Conservation (phyloP, 2,888 invertebrate genomes). For the Epirrhoe alternata region DNA sequence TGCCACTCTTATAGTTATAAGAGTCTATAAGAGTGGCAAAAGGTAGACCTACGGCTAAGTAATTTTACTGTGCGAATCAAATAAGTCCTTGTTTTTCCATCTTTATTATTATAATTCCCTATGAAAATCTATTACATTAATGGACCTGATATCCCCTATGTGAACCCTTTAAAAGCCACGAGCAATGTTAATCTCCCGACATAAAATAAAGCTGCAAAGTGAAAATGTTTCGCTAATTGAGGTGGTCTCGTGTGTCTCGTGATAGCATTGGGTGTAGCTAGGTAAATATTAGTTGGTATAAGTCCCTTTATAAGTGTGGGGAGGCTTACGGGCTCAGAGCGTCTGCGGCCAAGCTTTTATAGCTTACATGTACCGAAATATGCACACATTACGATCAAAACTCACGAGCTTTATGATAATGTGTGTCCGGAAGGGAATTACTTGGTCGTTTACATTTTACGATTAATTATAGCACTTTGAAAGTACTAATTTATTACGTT, state of each 20-base stretch:
- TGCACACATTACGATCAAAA: slow-evolving; percentile 56
- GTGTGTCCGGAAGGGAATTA: slow-evolving; percentile 29
- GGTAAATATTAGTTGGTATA: slow-evolving; percentile 66
- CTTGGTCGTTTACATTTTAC: slow-evolving; percentile 28
- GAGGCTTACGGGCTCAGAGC: slow-evolving; percentile 55
- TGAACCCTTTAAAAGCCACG: slow-evolving; percentile 31
- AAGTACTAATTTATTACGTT: slow-evolving; percentile 27
- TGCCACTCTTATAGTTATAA: too few relatives aligned
- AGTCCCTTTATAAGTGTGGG: slow-evolving; percentile 59
- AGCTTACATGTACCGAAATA: slow-evolving; percentile 47
- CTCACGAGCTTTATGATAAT: slow-evolving; percentile 52
- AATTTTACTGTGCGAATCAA: too few relatives aligned
- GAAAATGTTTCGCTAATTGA: slow-evolving; percentile 63
- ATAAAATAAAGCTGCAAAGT: slow-evolving; percentile 46
- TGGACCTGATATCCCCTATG: slow-evolving; percentile 16
- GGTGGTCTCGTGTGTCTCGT: slow-evolving; percentile 52
- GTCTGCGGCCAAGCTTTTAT: slow-evolving; percentile 57
- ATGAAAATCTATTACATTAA: slow-evolving; percentile 1
- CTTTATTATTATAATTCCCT: not conserved
- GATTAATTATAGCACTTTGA: slow-evolving; percentile 13
- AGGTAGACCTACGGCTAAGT: too few relatives aligned
- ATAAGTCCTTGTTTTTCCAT: not conserved
- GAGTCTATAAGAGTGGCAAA: too few relatives aligned
- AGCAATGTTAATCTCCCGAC: slow-evolving; percentile 40
- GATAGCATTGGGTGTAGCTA: slow-evolving; percentile 50